These are phyloP conservation scores for Chirona hameri DNA, from an alignment of 2,888 invertebrate genomes.

Conservation along the genomic window DNA sequence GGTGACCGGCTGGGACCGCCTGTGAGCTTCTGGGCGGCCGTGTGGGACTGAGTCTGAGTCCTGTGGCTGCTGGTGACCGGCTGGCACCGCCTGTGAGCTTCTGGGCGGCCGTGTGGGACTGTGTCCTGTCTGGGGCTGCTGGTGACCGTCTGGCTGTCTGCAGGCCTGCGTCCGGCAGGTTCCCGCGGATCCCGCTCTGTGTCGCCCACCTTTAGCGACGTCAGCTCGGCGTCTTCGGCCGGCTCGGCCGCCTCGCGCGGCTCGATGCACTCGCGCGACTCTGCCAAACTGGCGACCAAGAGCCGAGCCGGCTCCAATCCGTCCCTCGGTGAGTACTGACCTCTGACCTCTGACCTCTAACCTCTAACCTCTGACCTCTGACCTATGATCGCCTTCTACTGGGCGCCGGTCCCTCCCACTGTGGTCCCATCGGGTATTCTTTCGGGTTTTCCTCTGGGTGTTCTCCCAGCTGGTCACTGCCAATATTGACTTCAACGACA, in stretches of 20 bases:
- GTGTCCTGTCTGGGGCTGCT: not conserved
- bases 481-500: too few species aligned
- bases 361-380: not conserved
- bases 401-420: too few species aligned
- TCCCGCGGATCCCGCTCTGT: not conserved
- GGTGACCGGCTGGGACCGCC: too few species aligned
- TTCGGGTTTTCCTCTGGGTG: too few species aligned
- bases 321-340: not conserved
- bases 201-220: not conserved
- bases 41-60: too few species aligned
- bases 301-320: not conserved
- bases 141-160: not conserved
- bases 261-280: slow-evolving; percentile 11
- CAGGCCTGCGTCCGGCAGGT: not conserved
- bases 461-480: too few species aligned
- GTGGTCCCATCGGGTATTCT: too few species aligned
- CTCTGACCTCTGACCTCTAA: not conserved
- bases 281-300: not conserved
- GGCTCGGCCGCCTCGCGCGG: not conserved
- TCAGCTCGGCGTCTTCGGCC: not conserved
- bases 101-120: too few species aligned
- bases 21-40: too few species aligned
- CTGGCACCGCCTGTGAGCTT: too few species aligned
- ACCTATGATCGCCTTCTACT: too few species aligned
- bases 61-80: too few species aligned